Evolutionary conservation across 2,888 invertebrate genomes (phyloP).

Genomic region (Cheilosia pagana): DNA sequence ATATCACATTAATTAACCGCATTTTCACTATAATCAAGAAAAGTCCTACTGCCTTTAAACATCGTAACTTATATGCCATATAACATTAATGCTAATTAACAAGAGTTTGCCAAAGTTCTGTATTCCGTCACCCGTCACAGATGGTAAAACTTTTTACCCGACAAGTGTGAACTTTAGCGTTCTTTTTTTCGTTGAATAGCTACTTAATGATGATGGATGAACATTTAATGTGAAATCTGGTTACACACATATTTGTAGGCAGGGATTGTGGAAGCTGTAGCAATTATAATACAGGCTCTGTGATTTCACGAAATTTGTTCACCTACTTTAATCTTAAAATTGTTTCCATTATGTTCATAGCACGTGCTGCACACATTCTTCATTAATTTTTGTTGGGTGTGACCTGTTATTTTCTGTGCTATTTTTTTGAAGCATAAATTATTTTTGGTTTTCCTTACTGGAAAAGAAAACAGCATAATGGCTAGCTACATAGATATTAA

Average conservation of each 20-base stretch:
- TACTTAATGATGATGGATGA: constrained; percentile 42
- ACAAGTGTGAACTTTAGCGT: constrained; percentile 25
- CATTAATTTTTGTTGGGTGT: neutral
- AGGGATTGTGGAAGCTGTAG: neutral
- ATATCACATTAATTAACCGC: constrained; percentile 5
- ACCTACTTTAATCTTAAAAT: neutral
- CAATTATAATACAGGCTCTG: neutral
- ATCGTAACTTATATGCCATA: constrained; percentile 4
- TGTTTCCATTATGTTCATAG: neutral
- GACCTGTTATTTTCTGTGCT: neutral
- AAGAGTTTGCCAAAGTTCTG: constrained; percentile 20
- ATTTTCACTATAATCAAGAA: neutral
- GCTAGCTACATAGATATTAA: too few species aligned
- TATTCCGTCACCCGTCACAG: constrained; percentile 13
- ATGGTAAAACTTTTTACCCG: constrained; percentile 19
- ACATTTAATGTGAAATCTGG: constrained; percentile 20
- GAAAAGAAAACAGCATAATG: too few species aligned
- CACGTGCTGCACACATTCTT: neutral
- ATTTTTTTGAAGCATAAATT: too few species aligned
- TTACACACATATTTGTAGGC: constrained; percentile 2
- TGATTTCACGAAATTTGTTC: neutral
- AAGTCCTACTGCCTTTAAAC: constrained; percentile 2
- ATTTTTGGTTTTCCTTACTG: too few species aligned
- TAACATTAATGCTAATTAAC: constrained; percentile 35
- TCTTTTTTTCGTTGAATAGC: neutral